These are phyloP conservation scores for Myripristis murdjan DNA, from an alignment of 2,797 vertebrate species.

Conservation along the genomic window DNA sequence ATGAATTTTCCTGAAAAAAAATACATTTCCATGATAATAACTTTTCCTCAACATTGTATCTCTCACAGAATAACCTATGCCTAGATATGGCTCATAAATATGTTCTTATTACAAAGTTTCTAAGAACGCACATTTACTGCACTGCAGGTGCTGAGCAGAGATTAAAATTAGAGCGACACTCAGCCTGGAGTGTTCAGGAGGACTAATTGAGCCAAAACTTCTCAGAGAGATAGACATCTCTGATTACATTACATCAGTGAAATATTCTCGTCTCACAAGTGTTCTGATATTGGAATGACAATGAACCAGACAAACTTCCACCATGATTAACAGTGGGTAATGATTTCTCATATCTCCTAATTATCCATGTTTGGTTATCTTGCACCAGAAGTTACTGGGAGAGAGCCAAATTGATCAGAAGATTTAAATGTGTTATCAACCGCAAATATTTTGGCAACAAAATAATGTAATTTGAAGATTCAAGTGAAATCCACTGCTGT, in stretches of 20 bases:
- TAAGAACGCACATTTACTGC: conserved; percentile 49
- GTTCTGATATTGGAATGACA: conserved; percentile 63
- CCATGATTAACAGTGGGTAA: conserved; percentile 72
- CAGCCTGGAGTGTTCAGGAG: conserved; percentile 73
- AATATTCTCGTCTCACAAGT: conserved; percentile 71
- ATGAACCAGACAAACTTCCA: conserved; percentile 69
- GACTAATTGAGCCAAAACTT: conserved; percentile 78
- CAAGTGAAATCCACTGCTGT: conserved; percentile 54
- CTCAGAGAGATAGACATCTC: conserved; percentile 69
- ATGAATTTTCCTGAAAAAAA: conserved; percentile 46
- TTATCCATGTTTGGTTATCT: conserved; percentile 81
- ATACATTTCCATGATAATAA: conserved; percentile 15
- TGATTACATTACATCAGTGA: conserved; percentile 78
- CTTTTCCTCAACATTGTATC: conserved; percentile 37
- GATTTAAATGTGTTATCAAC: conserved; percentile 62
- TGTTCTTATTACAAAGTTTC: conserved; percentile 63
- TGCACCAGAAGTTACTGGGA: conserved; percentile 69
- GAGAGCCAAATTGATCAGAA: conserved; percentile 66
- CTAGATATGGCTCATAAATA: conserved; percentile 58
- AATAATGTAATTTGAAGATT: conserved; percentile 62
- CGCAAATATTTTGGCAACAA: conserved; percentile 45
- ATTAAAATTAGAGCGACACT: conserved; percentile 74
- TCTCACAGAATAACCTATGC: conserved; percentile 37
- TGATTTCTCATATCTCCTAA: conserved; percentile 74
- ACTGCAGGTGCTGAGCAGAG: conserved; percentile 74